These are phyloP conservation scores for Synanthedon andrenaeformis DNA, from an alignment of 2,888 invertebrate species.

Conservation along the genomic window DNA sequence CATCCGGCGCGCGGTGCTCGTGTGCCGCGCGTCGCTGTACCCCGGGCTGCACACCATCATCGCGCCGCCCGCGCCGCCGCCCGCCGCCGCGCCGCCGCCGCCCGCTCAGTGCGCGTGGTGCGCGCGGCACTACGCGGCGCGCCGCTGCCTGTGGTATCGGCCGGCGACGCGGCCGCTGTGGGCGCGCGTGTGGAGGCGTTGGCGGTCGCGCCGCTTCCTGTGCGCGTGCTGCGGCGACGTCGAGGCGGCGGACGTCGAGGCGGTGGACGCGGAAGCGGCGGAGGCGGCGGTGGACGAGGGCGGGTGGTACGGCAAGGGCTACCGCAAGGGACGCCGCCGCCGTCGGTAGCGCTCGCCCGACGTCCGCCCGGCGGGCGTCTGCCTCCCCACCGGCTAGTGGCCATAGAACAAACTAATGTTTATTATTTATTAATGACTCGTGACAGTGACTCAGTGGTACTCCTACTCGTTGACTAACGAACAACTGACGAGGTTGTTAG, in stretches of 20 bases:
- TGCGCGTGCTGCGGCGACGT: conserved; percentile 73
- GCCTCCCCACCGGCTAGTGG: background rate
- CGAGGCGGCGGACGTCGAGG: conserved; percentile 8
- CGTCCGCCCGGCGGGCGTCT: conserved; percentile 1
- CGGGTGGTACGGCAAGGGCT: conserved; percentile 92
- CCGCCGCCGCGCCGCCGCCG: conserved; percentile 17
- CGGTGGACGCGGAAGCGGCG: conserved; percentile 31
- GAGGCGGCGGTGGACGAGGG: conserved; percentile 22
- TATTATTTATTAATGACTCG: no score
- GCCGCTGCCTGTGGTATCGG: conserved; percentile 59
- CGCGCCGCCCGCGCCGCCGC: conserved; percentile 38
- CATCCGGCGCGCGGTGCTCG: conserved; percentile 56
- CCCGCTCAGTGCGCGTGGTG: conserved; percentile 36
- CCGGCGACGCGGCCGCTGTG: conserved; percentile 51
- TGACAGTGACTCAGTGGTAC: no score
- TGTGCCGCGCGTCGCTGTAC: conserved; percentile 62
- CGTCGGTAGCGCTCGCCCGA: conserved; percentile 44
- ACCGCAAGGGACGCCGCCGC: conserved; percentile 76
- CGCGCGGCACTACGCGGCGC: conserved; percentile 28
- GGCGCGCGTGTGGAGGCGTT: conserved; percentile 30
- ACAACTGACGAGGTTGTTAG: no score
- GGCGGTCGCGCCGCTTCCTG: conserved; percentile 70
- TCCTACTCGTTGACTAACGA: no score
- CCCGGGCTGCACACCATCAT: conserved; percentile 73
- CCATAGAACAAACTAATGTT: no score